A percentile compares a stretch with the other conserved stretches of the same genome.
phyloP scores from a whole-genome alignment of 1,140 invertebrate species.

The Brachystomella parvula region DNA sequence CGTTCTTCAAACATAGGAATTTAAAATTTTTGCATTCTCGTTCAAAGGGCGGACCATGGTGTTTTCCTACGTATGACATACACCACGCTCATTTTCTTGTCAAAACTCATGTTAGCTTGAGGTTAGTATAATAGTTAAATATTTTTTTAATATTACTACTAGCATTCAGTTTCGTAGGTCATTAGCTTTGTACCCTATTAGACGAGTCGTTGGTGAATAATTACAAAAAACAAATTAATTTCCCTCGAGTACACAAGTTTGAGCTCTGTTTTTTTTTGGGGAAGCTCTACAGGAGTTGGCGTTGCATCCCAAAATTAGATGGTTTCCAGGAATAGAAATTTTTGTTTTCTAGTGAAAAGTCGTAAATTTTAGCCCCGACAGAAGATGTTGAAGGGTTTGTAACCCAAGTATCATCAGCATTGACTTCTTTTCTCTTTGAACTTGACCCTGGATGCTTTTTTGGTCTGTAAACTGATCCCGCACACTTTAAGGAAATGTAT shows the following conservation, averaged over 20 bases:
- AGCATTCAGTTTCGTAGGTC: background rate
- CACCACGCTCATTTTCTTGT: too few relatives aligned
- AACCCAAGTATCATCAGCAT: background rate
- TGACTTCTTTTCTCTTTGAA: background rate
- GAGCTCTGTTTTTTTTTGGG: background rate
- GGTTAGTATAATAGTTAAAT: background rate
- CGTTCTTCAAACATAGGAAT: too few relatives aligned
- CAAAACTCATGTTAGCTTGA: too few relatives aligned
- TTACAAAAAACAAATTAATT: background rate
- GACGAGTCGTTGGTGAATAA: background rate
- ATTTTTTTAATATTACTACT: background rate
- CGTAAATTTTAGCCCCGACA: constrained; percentile 11
- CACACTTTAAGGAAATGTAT: constrained; percentile 1
- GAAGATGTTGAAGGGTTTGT: background rate
- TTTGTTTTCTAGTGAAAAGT: constrained; percentile 4
- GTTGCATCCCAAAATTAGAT: constrained; percentile 1
- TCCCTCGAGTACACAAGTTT: background rate
- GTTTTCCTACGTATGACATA: too few relatives aligned
- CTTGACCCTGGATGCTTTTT: background rate
- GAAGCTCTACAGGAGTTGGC: background rate
- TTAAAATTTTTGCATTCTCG: background rate
- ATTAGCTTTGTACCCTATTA: background rate
- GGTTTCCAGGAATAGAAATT: background rate
- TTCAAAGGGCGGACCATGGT: too few relatives aligned
- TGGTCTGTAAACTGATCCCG: constrained; percentile 2